Percentiles rank a stretch among this genome's conserved stretches.
Evolutionary conservation across 92 coral and sea anemone genomes (phyloP).

Genomic region (Muricea muricata): DNA sequence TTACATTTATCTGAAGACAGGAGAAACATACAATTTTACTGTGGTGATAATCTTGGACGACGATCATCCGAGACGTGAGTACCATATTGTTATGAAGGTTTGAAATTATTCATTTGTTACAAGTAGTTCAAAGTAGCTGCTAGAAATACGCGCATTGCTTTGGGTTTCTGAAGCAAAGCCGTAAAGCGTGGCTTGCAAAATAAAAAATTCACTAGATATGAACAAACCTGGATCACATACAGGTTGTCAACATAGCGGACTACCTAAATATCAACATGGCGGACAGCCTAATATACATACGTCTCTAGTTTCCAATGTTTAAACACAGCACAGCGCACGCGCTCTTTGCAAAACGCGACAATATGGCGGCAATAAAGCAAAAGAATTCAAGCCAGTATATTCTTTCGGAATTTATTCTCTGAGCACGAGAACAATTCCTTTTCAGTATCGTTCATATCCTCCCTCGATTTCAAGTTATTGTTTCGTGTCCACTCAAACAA

Average conservation of each 20-base stretch:
- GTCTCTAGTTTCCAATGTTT: too few species aligned
- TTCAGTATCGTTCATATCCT: too few species aligned
- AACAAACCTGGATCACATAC: too few species aligned
- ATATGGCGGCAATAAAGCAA: background rate
- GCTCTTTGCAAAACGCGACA: background rate
- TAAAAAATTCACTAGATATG: too few species aligned
- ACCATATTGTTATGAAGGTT: background rate
- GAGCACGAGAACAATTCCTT: too few species aligned
- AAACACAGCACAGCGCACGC: too few species aligned
- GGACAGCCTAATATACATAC: too few species aligned
- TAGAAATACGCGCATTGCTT: background rate
- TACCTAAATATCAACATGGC: too few species aligned
- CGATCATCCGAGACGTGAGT: background rate
- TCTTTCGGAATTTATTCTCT: background rate
- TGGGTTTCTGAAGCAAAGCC: background rate
- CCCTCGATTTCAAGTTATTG: too few species aligned
- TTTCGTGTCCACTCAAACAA: too few species aligned
- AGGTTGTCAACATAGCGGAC: too few species aligned
- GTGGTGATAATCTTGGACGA: constrained; percentile 27
- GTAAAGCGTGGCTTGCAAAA: background rate
- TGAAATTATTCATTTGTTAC: background rate
- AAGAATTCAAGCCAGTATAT: background rate
- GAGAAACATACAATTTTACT: constrained; percentile 12
- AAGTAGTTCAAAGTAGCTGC: background rate
- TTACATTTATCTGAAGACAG: constrained; percentile 19